Conservation (phyloP, 2,888 invertebrate species). For the Pandemis corylana region DNA sequence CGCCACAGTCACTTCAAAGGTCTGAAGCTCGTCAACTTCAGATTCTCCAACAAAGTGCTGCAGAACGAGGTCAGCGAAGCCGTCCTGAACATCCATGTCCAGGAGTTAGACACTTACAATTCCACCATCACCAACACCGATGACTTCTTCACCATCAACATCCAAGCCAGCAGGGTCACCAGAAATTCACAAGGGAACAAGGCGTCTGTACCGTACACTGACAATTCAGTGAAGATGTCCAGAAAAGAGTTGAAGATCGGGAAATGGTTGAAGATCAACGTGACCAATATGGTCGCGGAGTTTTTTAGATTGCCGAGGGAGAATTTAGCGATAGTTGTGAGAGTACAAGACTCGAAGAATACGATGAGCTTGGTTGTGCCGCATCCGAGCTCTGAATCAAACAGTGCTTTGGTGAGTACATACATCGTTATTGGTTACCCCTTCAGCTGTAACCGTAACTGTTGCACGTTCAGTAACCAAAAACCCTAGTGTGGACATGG, state of each 20-base stretch:
- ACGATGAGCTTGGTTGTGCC: slow-evolving; percentile 88
- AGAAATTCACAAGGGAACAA: slow-evolving; percentile 73
- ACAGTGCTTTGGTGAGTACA: slow-evolving; percentile 77
- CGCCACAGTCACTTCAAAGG: slow-evolving; percentile 88
- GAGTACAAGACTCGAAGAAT: slow-evolving; percentile 86
- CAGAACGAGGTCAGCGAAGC: slow-evolving; percentile 89
- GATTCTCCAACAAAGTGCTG: slow-evolving; percentile 88
- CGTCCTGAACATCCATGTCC: slow-evolving; percentile 88
- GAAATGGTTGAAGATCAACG: slow-evolving; percentile 90
- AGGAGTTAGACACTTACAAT: slow-evolving; percentile 71
- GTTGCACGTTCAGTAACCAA: no score
- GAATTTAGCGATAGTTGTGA: slow-evolving; percentile 91
- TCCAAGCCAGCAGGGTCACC: slow-evolving; percentile 76
- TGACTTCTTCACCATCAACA: slow-evolving; percentile 68
- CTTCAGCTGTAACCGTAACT: not conserved
- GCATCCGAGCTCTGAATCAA: slow-evolving; percentile 86
- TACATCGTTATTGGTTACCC: slow-evolving; percentile 24
- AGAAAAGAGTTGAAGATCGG: slow-evolving; percentile 83
- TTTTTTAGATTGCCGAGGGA: slow-evolving; percentile 91
- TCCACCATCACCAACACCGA: slow-evolving; percentile 68
- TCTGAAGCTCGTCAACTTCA: slow-evolving; percentile 89
- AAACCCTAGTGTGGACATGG: no score
- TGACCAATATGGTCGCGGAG: slow-evolving; percentile 89
- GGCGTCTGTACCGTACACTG: slow-evolving; percentile 71
- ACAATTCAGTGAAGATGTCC: slow-evolving; percentile 75